Conservation (phyloP, 2,113 vertebrate genomes). For the Falcunculus frontatus region DNA sequence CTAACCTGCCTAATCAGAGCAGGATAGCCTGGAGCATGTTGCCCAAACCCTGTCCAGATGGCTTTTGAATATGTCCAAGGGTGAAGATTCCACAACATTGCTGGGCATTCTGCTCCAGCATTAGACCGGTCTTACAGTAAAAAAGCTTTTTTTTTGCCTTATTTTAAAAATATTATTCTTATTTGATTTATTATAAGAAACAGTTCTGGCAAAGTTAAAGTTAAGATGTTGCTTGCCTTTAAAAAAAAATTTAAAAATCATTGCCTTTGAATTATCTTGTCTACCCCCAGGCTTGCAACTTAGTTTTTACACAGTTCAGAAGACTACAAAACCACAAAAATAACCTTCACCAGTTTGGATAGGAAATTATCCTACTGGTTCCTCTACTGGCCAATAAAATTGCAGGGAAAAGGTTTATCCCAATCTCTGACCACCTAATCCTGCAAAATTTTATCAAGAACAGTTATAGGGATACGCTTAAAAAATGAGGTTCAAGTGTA, state of each 20-base stretch:
- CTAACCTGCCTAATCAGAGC: rapidly evolving
- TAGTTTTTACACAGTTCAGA: not conserved
- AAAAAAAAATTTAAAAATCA: not conserved
- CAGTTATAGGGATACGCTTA: rapidly evolving
- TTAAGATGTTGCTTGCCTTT: not conserved
- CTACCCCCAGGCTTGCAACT: not conserved
- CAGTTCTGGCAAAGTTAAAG: not conserved
- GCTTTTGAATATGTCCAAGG: not conserved
- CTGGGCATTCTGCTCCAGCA: not conserved
- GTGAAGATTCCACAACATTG: not conserved
- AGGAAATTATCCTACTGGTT: not conserved
- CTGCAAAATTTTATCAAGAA: not conserved
- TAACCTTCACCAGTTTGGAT: not conserved
- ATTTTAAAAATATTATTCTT: not conserved
- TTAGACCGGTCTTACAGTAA: not conserved
- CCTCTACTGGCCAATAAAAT: not conserved
- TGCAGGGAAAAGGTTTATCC: not conserved
- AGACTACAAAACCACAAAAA: not conserved
- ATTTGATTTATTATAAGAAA: not conserved
- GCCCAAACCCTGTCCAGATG: not conserved
- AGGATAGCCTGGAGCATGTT: not conserved
- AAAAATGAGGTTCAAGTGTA: not conserved
- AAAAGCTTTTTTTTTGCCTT: not conserved
- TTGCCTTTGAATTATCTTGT: not conserved
- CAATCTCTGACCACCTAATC: not conserved